Base-by-base conservation (phyloP, 2,113 vertebrate species). In the Marmota flaviventris region DNA sequence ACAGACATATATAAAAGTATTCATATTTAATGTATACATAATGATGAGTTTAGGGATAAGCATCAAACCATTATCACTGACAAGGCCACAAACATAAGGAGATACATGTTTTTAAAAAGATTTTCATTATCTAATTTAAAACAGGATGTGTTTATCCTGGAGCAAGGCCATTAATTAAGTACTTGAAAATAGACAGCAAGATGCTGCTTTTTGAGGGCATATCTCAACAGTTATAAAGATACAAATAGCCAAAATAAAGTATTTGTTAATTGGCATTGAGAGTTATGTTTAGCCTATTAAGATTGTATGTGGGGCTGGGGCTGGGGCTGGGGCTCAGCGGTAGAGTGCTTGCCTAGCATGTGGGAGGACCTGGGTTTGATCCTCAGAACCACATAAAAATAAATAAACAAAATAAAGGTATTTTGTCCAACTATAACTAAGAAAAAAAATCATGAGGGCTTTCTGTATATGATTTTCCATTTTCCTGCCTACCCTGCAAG, bases 101-200 rank as follows among this genome's bases (percentile, higher is more conserved):
- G 48, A 79, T 51, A 9, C 7, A 24, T 32, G 45, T 24, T 70
- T 83, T 87, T 24, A 58, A 76, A 85, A 61, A 65, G n/a, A 27
- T 39, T 87, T 96, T 87, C 42, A 84, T 79, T 17, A 6, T 81
- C 32, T 79, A 79, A 83, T 82, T 96, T 93, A 92, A 93, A 81
- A 81, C 37, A 91, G 2, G 17, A 48, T 58, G 3, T 91, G n/a
- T 86, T 95, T 96, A 75, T 79, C 10, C 4, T 81, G 37, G 77
- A 92, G n/a, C 72, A 88, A 95, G 53, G 37, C 32, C 76, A 42
- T 84, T 79, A 63, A 83, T 91, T 58, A 94, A 56, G 8, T 76
- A 18, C 37, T n/a, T 85, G 77, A 88, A 93, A 95, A 92, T 32
- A 91, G 92, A 76, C 39, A 37, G 77, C 20, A 82, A 73, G 87